A percentile compares a stretch with the other conserved stretches of the same genome.
Conservation (phyloP, 2,113 vertebrate species). For the Vanacampus margaritifer region DNA sequence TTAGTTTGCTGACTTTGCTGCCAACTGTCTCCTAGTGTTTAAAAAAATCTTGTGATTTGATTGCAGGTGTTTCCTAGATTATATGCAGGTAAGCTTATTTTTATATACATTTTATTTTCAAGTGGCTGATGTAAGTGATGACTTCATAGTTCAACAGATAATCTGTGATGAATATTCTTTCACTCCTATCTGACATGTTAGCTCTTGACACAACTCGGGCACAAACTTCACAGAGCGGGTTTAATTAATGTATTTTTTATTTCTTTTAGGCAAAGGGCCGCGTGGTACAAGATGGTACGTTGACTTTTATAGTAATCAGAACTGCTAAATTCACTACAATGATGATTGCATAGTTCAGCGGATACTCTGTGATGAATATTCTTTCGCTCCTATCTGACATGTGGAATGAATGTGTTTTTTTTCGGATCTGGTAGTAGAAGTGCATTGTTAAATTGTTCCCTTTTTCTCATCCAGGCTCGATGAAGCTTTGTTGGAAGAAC, state of each 20-base stretch:
- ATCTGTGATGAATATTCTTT: conserved; percentile 69
- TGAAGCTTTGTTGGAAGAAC: neutral
- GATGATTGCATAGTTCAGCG: conserved; percentile 81
- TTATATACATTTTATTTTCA: neutral
- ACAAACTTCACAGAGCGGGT: no score
- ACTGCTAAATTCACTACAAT: conserved; percentile 33
- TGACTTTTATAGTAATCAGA: neutral
- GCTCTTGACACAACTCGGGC: neutral
- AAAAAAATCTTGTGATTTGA: neutral
- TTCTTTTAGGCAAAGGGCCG: neutral
- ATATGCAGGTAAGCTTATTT: neutral
- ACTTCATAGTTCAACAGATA: conserved; percentile 35
- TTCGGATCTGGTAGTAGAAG: fast-evolving
- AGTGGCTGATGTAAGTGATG: conserved; percentile 9
- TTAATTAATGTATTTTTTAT: neutral
- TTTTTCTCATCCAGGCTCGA: neutral
- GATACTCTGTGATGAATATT: conserved; percentile 66
- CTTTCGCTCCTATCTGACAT: conserved; percentile 77
- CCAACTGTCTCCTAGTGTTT: fast-evolving
- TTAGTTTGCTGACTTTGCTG: fast-evolving
- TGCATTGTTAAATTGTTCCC: fast-evolving
- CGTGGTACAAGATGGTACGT: neutral
- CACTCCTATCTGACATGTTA: conserved; percentile 70
- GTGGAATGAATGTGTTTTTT: neutral
- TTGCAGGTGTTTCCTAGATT: conserved; percentile 15